Conservation (phyloP, 2,113 vertebrate genomes). For the Vulpes lagopus region DNA sequence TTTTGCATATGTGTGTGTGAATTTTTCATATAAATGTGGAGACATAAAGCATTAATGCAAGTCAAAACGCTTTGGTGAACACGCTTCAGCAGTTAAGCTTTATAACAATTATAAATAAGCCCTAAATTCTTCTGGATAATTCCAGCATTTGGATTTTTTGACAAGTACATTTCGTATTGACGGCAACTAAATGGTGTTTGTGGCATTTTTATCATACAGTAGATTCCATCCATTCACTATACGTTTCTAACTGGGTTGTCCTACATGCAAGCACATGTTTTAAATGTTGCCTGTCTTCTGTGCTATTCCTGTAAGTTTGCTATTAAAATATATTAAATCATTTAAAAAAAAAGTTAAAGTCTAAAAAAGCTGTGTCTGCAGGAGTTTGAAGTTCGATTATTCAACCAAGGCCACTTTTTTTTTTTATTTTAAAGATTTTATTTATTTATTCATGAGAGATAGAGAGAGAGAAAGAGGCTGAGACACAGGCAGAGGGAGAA, state of each 20-base stretch:
- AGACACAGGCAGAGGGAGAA: too few species aligned
- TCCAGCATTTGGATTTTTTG: slow-evolving; percentile 91
- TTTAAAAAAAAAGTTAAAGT: not conserved
- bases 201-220: slow-evolving; percentile 89
- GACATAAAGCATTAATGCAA: not conserved
- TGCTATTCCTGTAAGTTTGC: slow-evolving; percentile 94
- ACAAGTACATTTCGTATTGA: slow-evolving; percentile 91
- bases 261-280: slow-evolving; percentile 91
- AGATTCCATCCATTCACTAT: not conserved
- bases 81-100: slow-evolving; percentile 34
- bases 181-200: slow-evolving; percentile 91
- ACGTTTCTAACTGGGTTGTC: slow-evolving; percentile 85
- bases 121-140: slow-evolving; percentile 91
- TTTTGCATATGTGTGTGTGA: not conserved
- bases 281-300: slow-evolving; percentile 93
- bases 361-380: not conserved
- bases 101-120: slow-evolving; percentile 90
- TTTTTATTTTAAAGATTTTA: too few species aligned
- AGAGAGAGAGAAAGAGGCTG: too few species aligned
- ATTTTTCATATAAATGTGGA: not conserved
- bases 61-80: not conserved
- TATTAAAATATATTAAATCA: slow-evolving; percentile 93
- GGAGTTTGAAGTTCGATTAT: not conserved
- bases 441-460: too few species aligned
- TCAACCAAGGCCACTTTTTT: not conserved